Evolutionary conservation across 2,797 vertebrate genomes (phyloP), one percentile per base, ranked within the genome.

Genomic region (Chelidonichthys spinosus): DNA sequence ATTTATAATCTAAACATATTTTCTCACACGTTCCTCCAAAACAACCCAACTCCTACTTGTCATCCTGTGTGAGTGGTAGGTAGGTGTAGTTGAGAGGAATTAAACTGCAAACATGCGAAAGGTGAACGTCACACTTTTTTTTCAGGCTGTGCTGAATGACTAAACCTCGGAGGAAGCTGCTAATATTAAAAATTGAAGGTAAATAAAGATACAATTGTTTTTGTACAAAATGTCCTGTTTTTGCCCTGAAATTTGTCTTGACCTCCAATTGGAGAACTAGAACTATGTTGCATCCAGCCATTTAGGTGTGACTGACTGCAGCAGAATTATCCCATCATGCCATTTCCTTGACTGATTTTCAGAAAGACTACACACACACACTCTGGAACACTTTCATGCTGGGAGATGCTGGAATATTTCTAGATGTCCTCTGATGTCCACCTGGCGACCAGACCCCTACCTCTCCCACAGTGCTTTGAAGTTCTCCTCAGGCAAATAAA

Each of bases 341-440:
- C 18, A 71, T 64, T 72, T 63, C 46, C 47, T 54, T 25, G 6
- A 69, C 81, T 69, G 60, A 79, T 59, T 79, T 50, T 63, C 65
- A 69, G 58, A 25, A 25, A 25, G 25, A 25, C 25, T 2, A 25
- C 25, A 67, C 50, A 11, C 35, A 5, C 79, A 40, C 9, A 36
- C 63, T 60, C 65, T 61, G 78, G 58, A 69, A 58, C 65, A 33
- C 60, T 73, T 81, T 79, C 64, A 67, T 63, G 44, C 67, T 11
- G 59, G 32, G 53, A 72, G 76, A 74, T 63, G 69, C 53, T 62
- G 4, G 32, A 44, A 65, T 75, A 61, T 82, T 76, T 79, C 75
- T 80, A 17, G 72, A 69, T 43, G 79, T 69, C 64, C 65, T 87
- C 82, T 86, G 83, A 88, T 78, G 83, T 79, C 85, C 86, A 18